Conservation (phyloP, 2,797 vertebrate species). For the Oreochromis mossambicus region DNA sequence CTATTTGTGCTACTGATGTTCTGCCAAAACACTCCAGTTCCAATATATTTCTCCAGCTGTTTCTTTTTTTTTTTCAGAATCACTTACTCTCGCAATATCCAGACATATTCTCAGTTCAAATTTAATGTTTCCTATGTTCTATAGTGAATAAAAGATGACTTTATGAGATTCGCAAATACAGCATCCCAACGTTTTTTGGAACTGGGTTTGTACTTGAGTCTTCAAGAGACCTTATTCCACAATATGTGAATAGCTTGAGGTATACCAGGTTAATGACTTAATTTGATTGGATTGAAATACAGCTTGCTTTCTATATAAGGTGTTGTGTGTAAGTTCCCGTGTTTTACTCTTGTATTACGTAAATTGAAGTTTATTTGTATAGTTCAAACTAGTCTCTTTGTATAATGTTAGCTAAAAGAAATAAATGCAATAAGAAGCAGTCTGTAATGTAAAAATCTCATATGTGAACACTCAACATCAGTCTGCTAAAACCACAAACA, state of each 20-base stretch:
- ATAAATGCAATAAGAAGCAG: neutral
- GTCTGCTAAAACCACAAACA: neutral
- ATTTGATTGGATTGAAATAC: neutral
- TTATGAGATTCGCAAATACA: neutral
- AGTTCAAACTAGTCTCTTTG: neutral
- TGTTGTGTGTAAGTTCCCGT: neutral
- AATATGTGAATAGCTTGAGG: neutral
- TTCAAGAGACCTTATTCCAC: neutral
- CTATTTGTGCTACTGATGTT: neutral
- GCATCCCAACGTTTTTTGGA: neutral
- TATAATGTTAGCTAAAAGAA: neutral
- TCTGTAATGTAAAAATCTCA: neutral
- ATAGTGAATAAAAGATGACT: neutral
- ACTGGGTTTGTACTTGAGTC: neutral
- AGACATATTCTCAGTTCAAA: neutral
- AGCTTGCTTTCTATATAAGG: neutral
- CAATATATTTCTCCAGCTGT: neutral
- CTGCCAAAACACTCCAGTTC: neutral
- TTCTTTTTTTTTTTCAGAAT: neutral
- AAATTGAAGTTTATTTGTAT: neutral
- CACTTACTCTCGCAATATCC: neutral
- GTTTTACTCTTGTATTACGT: neutral
- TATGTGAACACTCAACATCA: neutral
- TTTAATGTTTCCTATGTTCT: neutral
- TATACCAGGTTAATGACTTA: neutral